phyloP scores from a whole-genome alignment of 2,888 invertebrate genomes.

The Ophion slaviceki region DNA sequence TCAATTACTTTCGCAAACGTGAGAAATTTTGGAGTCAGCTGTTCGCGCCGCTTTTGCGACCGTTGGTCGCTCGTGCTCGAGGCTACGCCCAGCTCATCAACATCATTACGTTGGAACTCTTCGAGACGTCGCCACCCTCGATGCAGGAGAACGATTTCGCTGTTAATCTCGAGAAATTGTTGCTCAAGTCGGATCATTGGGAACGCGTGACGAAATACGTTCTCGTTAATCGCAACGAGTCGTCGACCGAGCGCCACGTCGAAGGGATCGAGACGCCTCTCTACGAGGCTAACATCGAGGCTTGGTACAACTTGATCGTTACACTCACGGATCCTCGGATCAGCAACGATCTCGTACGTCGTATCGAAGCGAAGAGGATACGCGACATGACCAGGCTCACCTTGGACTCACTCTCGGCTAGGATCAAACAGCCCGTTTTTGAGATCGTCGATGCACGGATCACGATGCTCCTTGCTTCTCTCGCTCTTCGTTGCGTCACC shows the following conservation, averaged over 20 bases:
- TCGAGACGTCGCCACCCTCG: conserved; percentile 75
- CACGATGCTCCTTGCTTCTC: conserved; percentile 78
- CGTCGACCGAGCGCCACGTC: not conserved
- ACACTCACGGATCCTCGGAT: conserved; percentile 80
- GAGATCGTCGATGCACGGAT: conserved; percentile 74
- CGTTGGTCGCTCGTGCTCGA: conserved; percentile 74
- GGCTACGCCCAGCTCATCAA: conserved; percentile 82
- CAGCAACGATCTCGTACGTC: conserved; percentile 59
- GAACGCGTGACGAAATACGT: conserved; percentile 76
- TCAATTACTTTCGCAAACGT: conserved; percentile 81
- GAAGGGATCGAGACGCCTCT: conserved; percentile 71
- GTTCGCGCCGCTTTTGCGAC: conserved; percentile 79
- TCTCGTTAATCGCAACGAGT: conserved; percentile 64
- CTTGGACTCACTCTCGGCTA: conserved; percentile 75
- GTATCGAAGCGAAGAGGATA: conserved; percentile 53
- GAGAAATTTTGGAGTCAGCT: conserved; percentile 82
- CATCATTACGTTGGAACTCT: conserved; percentile 81
- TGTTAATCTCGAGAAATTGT: conserved; percentile 77
- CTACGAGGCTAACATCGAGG: conserved; percentile 80
- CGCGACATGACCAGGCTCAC: conserved; percentile 75
- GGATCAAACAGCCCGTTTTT: conserved; percentile 72
- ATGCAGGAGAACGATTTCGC: conserved; percentile 78
- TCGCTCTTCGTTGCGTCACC: conserved; percentile 79
- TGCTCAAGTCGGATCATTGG: conserved; percentile 78
- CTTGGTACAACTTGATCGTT: conserved; percentile 82